phyloP scores from a whole-genome alignment of 1,140 invertebrate genomes.

The Platyscapa corneri region DNA sequence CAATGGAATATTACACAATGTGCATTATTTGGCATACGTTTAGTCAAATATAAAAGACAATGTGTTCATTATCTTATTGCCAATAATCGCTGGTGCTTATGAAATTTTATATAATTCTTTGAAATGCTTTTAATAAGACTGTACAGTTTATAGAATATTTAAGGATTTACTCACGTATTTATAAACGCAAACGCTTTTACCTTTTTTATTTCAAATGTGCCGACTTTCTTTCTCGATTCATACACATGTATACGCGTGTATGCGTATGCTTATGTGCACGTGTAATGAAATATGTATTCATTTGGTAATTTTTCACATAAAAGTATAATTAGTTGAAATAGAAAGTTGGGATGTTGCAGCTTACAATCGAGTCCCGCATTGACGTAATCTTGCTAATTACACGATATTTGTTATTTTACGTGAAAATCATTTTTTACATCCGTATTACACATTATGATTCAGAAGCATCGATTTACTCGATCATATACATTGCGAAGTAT shows the following conservation, averaged over 20 bases:
- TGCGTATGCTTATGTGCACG: too few relatives aligned
- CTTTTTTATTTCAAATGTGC: background rate
- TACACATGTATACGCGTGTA: background rate
- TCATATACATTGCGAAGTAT: background rate
- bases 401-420: background rate
- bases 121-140: background rate
- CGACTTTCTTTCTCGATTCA: constrained; percentile 6
- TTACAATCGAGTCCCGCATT: too few relatives aligned
- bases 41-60: too few relatives aligned
- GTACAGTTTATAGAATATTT: background rate
- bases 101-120: background rate
- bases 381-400: constrained; percentile 24
- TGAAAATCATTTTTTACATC: background rate
- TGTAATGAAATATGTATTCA: too few relatives aligned
- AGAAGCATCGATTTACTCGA: constrained; percentile 7
- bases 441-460: background rate
- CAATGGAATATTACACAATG: background rate
- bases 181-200: background rate
- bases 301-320: background rate
- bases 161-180: background rate
- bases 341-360: constrained; percentile 6
- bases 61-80: too few relatives aligned
- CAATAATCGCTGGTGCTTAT: too few relatives aligned
- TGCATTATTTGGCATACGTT: background rate
- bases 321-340: background rate